phyloP scores from a whole-genome alignment of 2,113 vertebrate genomes.

The Malaclemys terrapin region DNA sequence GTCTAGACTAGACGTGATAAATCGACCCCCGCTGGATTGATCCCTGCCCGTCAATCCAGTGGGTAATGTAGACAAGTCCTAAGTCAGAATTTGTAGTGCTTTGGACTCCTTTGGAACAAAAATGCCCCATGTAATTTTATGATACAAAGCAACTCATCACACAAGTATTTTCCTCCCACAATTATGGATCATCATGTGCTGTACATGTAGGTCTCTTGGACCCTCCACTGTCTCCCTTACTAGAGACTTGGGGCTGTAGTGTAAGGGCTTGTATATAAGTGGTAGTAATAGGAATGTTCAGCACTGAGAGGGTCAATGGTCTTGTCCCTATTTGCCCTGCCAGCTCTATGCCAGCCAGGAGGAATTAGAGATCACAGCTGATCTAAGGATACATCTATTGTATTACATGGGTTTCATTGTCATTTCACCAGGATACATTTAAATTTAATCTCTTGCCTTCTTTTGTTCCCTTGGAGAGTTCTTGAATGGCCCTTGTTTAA shows the following conservation, averaged over 20 bases:
- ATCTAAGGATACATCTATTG: neutral
- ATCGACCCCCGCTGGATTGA: too few species aligned
- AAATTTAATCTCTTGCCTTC: neutral
- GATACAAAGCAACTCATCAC: neutral
- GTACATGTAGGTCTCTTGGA: neutral
- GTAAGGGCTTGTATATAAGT: rapidly evolving
- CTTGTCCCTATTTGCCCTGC: rapidly evolving
- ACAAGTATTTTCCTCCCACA: neutral
- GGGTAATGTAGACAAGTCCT: too few species aligned
- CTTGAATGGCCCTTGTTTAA: neutral
- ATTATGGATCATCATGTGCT: neutral
- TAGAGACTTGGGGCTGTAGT: neutral
- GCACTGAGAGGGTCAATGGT: rapidly evolving
- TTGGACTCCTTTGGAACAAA: neutral
- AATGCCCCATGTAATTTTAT: neutral
- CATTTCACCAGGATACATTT: neutral
- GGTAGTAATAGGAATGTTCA: neutral
- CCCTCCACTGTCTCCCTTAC: neutral
- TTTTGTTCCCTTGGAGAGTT: neutral
- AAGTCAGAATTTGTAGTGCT: neutral
- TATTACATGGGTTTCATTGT: neutral
- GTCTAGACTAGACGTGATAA: too few species aligned
- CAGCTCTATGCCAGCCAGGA: neutral
- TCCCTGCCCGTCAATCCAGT: too few species aligned
- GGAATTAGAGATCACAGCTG: neutral